Conservation (phyloP, 2,888 invertebrate genomes). For the Chymomyza fuscimana region DNA sequence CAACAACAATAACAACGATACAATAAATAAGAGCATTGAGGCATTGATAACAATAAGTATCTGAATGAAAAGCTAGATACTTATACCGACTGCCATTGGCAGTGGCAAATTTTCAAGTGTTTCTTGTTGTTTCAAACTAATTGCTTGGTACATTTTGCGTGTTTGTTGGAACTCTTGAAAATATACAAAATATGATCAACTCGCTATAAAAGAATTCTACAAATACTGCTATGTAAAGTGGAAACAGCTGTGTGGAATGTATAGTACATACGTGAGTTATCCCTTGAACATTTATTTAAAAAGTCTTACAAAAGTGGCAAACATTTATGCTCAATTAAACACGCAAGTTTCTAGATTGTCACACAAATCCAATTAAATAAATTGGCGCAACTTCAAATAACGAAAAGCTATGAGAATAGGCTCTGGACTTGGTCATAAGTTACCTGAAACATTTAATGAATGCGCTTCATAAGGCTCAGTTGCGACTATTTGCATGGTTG, state of each 20-base stretch:
- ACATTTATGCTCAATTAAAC: constrained; percentile 58
- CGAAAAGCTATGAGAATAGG: constrained; percentile 51
- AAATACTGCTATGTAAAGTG: no score
- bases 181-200: constrained; percentile 11
- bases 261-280: not conserved
- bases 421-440: constrained; percentile 29
- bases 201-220: not conserved
- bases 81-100: constrained; percentile 44
- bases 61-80: not conserved
- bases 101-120: constrained; percentile 58
- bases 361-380: constrained; percentile 56
- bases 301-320: constrained; percentile 47
- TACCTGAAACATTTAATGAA: not conserved
- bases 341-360: constrained; percentile 10
- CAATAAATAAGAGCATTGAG: not conserved
- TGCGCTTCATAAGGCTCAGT: no score
- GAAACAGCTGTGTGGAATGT: not conserved
- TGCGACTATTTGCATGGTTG: not conserved
- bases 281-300: not conserved
- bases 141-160: constrained; percentile 33
- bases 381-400: constrained; percentile 51
- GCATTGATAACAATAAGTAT: constrained; percentile 43
- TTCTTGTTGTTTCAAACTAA: constrained; percentile 43
- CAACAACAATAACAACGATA: constrained; percentile 18
- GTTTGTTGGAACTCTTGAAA: not conserved